Percentiles rank a stretch among this genome's conserved stretches.
phyloP scores from a whole-genome alignment of 92 coral and sea anemone genomes.

The Ricordea florida region DNA sequence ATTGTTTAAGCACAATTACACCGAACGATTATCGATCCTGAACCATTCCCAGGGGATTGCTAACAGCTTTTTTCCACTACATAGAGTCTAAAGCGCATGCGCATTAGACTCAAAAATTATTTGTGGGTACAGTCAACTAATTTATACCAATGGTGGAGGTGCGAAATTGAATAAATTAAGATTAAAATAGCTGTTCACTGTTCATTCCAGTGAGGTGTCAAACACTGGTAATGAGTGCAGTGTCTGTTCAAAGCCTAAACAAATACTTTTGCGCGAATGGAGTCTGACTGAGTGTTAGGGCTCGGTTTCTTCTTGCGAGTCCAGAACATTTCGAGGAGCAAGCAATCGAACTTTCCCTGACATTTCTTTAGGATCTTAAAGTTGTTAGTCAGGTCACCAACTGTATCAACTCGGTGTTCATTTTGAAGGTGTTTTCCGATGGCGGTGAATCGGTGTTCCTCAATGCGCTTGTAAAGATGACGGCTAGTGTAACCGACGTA shows the following conservation, averaged over 20 bases:
- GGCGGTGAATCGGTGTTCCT: constrained; percentile 13
- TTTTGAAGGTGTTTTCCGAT: constrained; percentile 26
- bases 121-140: too few species aligned
- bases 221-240: too few species aligned
- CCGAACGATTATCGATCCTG: too few species aligned
- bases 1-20: not conserved
- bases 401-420: not conserved
- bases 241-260: not conserved
- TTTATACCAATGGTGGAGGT: too few species aligned
- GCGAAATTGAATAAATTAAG: too few species aligned
- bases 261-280: constrained; percentile 17
- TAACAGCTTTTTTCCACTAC: not conserved
- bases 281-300: constrained; percentile 16
- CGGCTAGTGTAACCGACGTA: constrained; percentile 13
- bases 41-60: not conserved
- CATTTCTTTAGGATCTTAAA: constrained; percentile 1
- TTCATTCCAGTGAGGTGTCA: too few species aligned
- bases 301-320: not conserved
- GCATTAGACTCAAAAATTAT: not conserved
- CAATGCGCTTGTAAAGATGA: not conserved
- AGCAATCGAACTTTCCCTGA: not conserved
- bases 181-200: too few species aligned
- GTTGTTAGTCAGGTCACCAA: constrained; percentile 14
- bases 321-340: not conserved
- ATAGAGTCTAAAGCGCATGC: not conserved